Base-by-base conservation (phyloP, 2,797 vertebrate genomes). In the Eremophila alpestris region DNA sequence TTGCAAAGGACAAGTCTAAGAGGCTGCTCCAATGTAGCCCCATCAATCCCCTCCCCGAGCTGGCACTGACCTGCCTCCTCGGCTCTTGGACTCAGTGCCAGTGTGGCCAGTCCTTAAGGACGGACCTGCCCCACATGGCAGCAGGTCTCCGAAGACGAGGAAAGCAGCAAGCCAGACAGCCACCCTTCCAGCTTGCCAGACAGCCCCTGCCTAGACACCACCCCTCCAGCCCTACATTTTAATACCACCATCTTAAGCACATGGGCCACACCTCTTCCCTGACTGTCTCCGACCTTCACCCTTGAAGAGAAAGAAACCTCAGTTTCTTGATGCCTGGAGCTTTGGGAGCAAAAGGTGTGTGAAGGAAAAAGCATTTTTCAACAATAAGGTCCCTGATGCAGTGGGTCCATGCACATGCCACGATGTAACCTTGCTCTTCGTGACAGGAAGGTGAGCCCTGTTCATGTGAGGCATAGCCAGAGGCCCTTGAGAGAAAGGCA, bases 51-150 rank as follows among this genome's bases (percentile, higher is more conserved):
- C 7, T 9, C 8, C 16, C 10, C 0, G 0, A 17, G 14, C 19
- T 1, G 0, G 3, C 15, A 40, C 19, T 27, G 40, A 26, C 20
- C 8, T 11, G 10, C 18, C 16, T 34, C 43, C 70, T n/a, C 18
- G 51, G n/a, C 52, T 80, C 40, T 24, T 0, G 5, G 27, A 24
- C 27, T 15, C 3, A 1, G 19, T 23, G 41, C 11, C 8, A 2
- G 4, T 26, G 17, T 2, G 5, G 30, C 52, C 22, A 17, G 21
- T 23, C n/a, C 67, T 26, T 4, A 15, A 15, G 20, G 60, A n/a
- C 0, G 0, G 64, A 36, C 48, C 49, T 2, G 0, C 23, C 38
- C 7, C 0, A 11, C 32, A 16, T 0, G 2, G 40, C 58, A n/a
- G 27, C n/a, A 36, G 26, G 7, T n/a, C 38, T 52, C 26, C 3